Conservation (phyloP, 2,113 vertebrate species). For the Synchiropus splendidus region DNA sequence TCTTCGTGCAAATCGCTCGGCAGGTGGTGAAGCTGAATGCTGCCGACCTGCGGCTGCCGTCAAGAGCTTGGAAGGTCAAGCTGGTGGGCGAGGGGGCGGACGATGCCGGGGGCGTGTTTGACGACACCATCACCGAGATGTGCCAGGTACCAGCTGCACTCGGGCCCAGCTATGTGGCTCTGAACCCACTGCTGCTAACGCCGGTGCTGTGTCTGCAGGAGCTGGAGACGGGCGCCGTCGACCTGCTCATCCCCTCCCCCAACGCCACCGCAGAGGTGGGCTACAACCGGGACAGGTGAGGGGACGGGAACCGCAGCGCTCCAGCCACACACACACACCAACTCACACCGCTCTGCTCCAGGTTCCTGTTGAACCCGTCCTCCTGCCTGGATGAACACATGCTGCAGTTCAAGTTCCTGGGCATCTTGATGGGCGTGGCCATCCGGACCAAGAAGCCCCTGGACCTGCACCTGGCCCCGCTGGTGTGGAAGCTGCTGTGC, state of each 20-base stretch:
- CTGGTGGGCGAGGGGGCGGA: slow-evolving; percentile 73
- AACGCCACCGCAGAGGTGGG: slow-evolving; percentile 72
- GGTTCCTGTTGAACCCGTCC: slow-evolving; percentile 70
- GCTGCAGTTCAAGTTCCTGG: slow-evolving; percentile 72
- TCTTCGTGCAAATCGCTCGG: slow-evolving; percentile 74
- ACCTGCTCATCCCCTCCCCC: slow-evolving; percentile 72
- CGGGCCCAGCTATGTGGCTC: background rate
- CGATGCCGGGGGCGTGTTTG: slow-evolving; percentile 72
- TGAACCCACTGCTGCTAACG: too few species aligned
- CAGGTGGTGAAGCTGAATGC: slow-evolving; percentile 74
- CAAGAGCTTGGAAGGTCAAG: slow-evolving; percentile 75
- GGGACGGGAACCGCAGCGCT: background rate
- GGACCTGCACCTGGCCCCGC: slow-evolving; percentile 71
- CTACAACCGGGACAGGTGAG: slow-evolving; percentile 72
- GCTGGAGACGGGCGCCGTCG: slow-evolving; percentile 69
- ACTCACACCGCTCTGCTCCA: slow-evolving; percentile 9
- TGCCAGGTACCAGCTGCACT: slow-evolving; percentile 58
- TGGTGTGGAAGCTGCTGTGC: slow-evolving; percentile 77
- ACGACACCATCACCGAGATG: slow-evolving; percentile 77
- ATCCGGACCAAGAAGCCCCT: slow-evolving; percentile 75
- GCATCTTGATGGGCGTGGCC: slow-evolving; percentile 75
- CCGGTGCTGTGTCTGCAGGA: slow-evolving; percentile 46
- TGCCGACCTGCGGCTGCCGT: slow-evolving; percentile 68
- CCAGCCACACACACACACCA: too few species aligned
- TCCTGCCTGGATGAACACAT: slow-evolving; percentile 67